Percentiles rank a stretch among this genome's conserved stretches.
Evolutionary conservation across 1,140 invertebrate species (phyloP).

Genomic region (Planococcus citri): DNA sequence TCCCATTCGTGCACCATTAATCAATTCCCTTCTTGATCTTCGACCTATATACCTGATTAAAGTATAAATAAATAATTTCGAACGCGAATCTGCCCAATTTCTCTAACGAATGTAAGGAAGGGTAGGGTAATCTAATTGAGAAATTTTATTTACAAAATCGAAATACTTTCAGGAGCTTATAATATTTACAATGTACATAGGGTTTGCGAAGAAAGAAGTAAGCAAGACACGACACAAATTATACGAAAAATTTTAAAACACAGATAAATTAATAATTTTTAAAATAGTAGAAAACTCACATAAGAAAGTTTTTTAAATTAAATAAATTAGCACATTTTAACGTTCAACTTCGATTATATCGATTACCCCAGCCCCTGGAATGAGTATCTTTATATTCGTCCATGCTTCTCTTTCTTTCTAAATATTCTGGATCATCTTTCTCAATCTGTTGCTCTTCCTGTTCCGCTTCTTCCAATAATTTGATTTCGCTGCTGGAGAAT

Average conservation of each 20-base stretch:
- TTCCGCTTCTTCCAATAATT: constrained; percentile 37
- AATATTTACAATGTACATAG: background rate
- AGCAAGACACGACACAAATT: constrained; percentile 1
- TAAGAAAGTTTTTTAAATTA: background rate
- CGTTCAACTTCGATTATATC: constrained; percentile 66
- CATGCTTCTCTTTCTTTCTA: constrained; percentile 53
- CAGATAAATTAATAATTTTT: background rate
- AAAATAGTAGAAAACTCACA: background rate
- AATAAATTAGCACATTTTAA: constrained; percentile 5
- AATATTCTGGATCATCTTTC: constrained; percentile 58
- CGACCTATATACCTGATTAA: background rate
- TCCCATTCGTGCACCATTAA: too few species aligned
- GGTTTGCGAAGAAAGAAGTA: background rate
- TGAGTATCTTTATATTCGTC: constrained; percentile 91
- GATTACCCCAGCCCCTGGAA: constrained; percentile 75
- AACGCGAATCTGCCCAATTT: background rate
- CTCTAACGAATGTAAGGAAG: too few species aligned
- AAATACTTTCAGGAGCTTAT: background rate
- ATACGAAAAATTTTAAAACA: constrained; percentile 5
- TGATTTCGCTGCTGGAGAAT: constrained; percentile 32
- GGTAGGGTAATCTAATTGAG: background rate
- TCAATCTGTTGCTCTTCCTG: constrained; percentile 51
- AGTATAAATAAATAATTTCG: background rate
- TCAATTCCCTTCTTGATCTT: background rate
- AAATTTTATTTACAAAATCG: background rate